These are phyloP conservation scores for Anser brachyrhynchus DNA, from an alignment of 2,113 vertebrate species.

Conservation along the genomic window DNA sequence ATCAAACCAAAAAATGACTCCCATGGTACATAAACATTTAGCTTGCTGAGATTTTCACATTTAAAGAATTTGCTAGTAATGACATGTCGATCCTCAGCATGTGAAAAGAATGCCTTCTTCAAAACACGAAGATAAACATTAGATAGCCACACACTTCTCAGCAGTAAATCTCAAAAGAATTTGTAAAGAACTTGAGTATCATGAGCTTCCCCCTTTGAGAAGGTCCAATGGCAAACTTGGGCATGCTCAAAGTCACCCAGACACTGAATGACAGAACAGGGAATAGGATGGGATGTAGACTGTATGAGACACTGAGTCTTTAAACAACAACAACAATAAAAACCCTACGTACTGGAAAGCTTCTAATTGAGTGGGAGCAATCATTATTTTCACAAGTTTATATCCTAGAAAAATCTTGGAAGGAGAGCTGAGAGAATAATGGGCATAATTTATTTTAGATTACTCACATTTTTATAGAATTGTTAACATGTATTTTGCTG, in stretches of 20 bases:
- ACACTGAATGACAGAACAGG: not conserved
- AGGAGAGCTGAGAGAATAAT: not conserved
- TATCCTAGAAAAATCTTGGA: not conserved
- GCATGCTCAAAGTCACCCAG: not conserved
- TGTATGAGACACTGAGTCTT: not conserved
- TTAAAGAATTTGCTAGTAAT: not conserved
- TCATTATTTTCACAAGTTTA: not conserved
- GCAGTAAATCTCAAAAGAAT: not conserved
- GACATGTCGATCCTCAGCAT: not conserved
- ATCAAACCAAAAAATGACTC: not conserved
- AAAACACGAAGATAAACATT: not conserved
- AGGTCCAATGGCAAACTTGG: not conserved
- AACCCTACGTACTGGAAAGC: not conserved
- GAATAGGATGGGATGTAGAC: not conserved
- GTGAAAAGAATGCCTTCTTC: not conserved
- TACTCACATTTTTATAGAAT: not conserved
- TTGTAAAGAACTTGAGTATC: not conserved
- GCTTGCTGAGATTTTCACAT: not conserved
- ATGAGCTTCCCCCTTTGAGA: not conserved
- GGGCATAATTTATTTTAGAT: not conserved
- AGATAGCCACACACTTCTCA: not conserved
- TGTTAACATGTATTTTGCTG: not conserved
- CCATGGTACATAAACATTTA: not conserved
- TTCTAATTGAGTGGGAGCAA: not conserved
- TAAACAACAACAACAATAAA: not conserved